Conservation (phyloP, 2,888 invertebrate species). For the Aelia acuminata region DNA sequence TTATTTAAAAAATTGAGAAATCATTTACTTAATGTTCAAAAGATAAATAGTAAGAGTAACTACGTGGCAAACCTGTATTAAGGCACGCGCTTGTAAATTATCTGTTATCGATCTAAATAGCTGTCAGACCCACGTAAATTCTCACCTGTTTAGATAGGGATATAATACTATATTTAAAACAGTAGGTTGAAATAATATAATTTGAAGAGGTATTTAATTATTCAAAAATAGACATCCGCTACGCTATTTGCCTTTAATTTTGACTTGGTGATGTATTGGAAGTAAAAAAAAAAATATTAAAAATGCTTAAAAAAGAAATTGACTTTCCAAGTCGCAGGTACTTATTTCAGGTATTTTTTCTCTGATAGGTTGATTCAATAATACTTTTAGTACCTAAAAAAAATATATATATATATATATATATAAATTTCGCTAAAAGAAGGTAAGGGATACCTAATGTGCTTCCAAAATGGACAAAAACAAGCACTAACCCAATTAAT, state of each 20-base stretch:
- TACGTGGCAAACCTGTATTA: not conserved
- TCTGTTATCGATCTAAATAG: not conserved
- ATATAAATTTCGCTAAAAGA: not conserved
- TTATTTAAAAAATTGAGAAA: not conserved
- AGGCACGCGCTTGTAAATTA: not conserved
- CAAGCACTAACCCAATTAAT: slow-evolving; percentile 14
- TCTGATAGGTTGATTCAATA: no score
- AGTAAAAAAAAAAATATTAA: no score
- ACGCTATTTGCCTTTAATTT: no score
- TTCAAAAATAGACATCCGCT: not conserved
- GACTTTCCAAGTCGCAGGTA: no score
- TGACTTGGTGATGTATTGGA: no score
- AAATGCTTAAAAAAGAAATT: no score
- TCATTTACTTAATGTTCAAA: not conserved
- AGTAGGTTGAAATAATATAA: not conserved
- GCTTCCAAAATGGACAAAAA: not conserved
- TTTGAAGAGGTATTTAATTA: not conserved
- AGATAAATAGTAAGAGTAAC: not conserved
- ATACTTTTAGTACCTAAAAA: no score
- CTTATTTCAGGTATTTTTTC: no score
- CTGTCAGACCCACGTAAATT: slow-evolving; percentile 11
- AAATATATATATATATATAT: no score
- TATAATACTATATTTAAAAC: not conserved
- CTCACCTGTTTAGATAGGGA: not conserved
- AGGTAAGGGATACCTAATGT: not conserved